phyloP scores from a whole-genome alignment of 2,797 vertebrate genomes.

The Molossus alvarezi region DNA sequence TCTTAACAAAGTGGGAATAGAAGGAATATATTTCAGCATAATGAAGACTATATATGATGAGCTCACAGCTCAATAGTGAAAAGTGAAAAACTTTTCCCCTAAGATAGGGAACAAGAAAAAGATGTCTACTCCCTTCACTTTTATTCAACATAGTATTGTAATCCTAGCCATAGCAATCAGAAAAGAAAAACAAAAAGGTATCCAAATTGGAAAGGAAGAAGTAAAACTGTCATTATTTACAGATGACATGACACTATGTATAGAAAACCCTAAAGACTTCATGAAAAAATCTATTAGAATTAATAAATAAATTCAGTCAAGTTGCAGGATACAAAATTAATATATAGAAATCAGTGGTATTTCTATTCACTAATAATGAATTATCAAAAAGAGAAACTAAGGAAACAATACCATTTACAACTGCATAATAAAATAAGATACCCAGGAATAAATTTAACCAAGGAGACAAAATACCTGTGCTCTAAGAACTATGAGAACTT shows the following conservation, averaged over 20 bases:
- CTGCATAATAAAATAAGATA: not conserved
- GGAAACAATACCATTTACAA: not conserved
- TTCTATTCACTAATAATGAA: not conserved
- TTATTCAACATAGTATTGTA: not conserved
- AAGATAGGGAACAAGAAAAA: not conserved
- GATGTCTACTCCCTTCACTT: not conserved
- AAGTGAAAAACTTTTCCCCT: not conserved
- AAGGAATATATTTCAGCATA: too few relatives aligned
- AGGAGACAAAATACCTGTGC: not conserved
- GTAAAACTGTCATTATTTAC: not conserved
- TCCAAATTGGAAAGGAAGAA: not conserved
- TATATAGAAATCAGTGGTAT: not conserved
- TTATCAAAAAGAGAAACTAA: not conserved
- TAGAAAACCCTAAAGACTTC: not conserved
- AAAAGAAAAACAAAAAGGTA: not conserved
- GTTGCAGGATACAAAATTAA: not conserved
- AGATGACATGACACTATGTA: not conserved
- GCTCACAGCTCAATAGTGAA: not conserved
- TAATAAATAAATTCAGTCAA: not conserved
- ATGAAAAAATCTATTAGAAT: not conserved
- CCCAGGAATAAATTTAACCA: not conserved
- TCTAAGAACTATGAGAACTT: not conserved
- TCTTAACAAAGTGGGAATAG: too few relatives aligned
- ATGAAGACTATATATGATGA: not conserved
- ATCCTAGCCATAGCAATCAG: not conserved